Evolutionary conservation across 2,113 vertebrate genomes (phyloP), one percentile per base, ranked within the genome.

Genomic region (Junco hyemalis): DNA sequence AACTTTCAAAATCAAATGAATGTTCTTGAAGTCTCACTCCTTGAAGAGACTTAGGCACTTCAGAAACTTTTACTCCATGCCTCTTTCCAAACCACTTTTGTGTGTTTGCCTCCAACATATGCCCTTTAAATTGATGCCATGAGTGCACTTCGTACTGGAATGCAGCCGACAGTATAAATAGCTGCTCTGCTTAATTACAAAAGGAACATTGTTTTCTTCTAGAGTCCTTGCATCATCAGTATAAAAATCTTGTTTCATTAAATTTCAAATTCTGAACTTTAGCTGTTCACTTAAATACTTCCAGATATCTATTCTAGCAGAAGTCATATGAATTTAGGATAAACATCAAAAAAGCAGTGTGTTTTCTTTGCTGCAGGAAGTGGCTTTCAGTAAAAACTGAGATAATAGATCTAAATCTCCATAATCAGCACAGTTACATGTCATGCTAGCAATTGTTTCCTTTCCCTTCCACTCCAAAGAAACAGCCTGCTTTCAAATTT

Each of bases 101-200:
- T 60, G 8, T 73, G 44, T 93, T 93, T 88, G 20, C 38, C 40
- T 95, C 68, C 74, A 95, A 83, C 42, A 74, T 66, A 86, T 61
- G 74, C 89, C 73, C 86, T 92, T 93, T 92, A 95, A 89, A 96
- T 90, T 93, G 90, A 91, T 93, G 92, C 71, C 92, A 83, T 71
- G 92, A 95, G 87, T 72, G 76, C 68, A 88, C 85, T 93, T 92
- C 86, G 87, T 66, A 50, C 76, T 83, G 88, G 90, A 96, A 94
- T 81, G 74, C 68, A 83, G 76, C 29, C 0, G 7, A 70, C 81
- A 91, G 70, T 85, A 91, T 87, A 97, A 93, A 95, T 89, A 94
- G 86, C 66, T 80, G 22, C 47, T 78, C 82, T 86, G 53, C 81
- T 93, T 90, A 96, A 96, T 96, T 86, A 94, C 63, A 92, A 93